Evolutionary conservation across 2,797 vertebrate genomes (phyloP).

Genomic region (Liasis olivaceus): DNA sequence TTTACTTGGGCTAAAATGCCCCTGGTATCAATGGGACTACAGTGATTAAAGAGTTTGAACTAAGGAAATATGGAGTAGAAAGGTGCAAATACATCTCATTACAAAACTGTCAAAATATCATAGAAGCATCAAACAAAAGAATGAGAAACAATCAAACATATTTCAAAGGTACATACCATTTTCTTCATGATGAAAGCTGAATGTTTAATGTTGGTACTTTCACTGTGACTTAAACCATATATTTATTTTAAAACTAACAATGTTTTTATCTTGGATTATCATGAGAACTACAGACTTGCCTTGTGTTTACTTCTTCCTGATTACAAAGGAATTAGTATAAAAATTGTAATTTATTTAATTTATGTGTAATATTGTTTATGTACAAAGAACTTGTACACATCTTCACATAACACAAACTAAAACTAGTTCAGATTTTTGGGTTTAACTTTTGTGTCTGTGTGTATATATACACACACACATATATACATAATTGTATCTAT

Average conservation of each 20-base stretch:
- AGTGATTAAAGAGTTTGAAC: rapidly evolving
- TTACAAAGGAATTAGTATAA: neutral
- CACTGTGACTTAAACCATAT: neutral
- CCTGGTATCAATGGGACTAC: rapidly evolving
- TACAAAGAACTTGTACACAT: neutral
- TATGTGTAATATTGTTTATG: neutral
- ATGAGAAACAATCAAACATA: neutral
- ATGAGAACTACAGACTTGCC: neutral
- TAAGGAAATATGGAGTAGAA: neutral
- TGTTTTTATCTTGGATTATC: neutral
- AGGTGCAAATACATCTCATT: neutral
- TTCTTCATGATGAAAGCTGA: neutral
- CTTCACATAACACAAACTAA: neutral
- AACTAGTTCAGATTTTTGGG: too few species aligned
- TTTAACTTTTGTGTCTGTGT: too few species aligned
- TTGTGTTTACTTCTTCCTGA: neutral
- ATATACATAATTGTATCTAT: neutral
- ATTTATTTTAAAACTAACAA: neutral
- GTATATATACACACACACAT: neutral
- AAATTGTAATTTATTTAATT: neutral
- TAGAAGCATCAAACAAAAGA: neutral
- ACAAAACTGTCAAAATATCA: neutral
- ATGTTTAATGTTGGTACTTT: neutral
- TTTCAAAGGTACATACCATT: neutral
- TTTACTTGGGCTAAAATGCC: neutral